phyloP scores from a whole-genome alignment of 2,113 vertebrate genomes.

The Scopus umbretta region DNA sequence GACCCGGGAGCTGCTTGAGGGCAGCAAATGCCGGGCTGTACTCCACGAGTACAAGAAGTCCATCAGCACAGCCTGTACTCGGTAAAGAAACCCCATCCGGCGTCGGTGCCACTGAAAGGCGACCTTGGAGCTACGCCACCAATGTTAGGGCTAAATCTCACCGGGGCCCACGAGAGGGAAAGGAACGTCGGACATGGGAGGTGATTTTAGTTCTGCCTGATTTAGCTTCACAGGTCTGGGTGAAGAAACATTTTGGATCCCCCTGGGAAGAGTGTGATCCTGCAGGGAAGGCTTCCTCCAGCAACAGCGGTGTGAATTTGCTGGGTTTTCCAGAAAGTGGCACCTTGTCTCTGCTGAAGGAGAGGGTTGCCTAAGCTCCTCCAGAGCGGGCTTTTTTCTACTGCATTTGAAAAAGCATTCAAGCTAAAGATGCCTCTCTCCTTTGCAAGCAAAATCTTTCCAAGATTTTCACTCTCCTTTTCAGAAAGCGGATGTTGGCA shows the following conservation, averaged over 20 bases:
- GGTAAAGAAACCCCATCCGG: neutral
- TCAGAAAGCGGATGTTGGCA: neutral
- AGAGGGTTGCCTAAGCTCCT: neutral
- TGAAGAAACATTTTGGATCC: neutral
- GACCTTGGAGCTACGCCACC: neutral
- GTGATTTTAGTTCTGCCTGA: neutral
- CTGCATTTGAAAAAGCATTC: neutral
- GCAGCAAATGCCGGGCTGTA: neutral
- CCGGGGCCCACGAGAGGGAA: neutral
- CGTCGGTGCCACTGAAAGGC: neutral
- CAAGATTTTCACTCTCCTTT: neutral
- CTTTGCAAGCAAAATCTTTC: neutral
- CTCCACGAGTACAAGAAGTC: neutral
- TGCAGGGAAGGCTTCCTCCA: neutral
- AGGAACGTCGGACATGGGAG: fast-evolving
- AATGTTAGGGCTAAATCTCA: neutral
- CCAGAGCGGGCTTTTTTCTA: fast-evolving
- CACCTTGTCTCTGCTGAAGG: neutral
- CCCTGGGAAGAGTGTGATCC: neutral
- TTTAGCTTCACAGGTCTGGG: neutral
- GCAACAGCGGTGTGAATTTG: fast-evolving
- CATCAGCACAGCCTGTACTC: neutral
- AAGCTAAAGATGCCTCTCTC: neutral
- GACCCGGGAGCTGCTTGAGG: neutral
- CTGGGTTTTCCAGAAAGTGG: neutral